phyloP scores from a whole-genome alignment of 2,113 vertebrate species.

The Ondatra zibethicus region DNA sequence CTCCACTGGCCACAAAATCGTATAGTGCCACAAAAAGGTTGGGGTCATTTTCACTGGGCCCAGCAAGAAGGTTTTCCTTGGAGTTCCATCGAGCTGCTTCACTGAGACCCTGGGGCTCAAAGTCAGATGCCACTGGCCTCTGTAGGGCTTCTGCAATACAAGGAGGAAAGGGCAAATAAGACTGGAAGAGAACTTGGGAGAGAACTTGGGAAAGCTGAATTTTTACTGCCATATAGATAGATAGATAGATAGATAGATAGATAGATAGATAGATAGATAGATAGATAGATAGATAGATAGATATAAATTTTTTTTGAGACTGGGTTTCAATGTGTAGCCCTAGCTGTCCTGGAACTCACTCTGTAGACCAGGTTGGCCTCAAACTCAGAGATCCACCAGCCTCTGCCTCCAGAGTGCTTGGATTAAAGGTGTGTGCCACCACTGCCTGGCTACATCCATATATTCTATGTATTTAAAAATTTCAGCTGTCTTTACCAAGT shows the following conservation, averaged over 20 bases:
- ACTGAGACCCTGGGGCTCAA: constrained; percentile 94
- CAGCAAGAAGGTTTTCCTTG: constrained; percentile 98
- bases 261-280: too few relatives aligned
- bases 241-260: too few relatives aligned
- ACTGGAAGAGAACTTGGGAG: not conserved
- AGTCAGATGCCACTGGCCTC: constrained; percentile 92
- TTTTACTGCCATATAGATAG: too few relatives aligned
- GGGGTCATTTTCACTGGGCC: constrained; percentile 98
- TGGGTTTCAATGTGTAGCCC: too few relatives aligned
- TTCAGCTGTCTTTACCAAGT: not conserved
- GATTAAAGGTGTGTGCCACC: not conserved
- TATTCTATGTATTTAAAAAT: not conserved
- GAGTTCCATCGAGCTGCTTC: constrained; percentile 99
- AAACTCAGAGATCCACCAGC: not conserved
- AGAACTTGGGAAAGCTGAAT: constrained; percentile 69
- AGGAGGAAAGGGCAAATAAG: constrained; percentile 21
- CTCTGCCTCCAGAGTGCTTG: not conserved
- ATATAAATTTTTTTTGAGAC: too few relatives aligned
- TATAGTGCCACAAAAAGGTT: constrained; percentile 99
- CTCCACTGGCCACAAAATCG: constrained; percentile 99
- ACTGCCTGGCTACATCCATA: not conserved
- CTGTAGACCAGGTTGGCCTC: not conserved
- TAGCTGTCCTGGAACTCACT: not conserved
- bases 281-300: too few relatives aligned
- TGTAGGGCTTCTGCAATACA: constrained; percentile 95